Conservation (phyloP, 2,797 vertebrate genomes). For the Protonibea diacanthus region DNA sequence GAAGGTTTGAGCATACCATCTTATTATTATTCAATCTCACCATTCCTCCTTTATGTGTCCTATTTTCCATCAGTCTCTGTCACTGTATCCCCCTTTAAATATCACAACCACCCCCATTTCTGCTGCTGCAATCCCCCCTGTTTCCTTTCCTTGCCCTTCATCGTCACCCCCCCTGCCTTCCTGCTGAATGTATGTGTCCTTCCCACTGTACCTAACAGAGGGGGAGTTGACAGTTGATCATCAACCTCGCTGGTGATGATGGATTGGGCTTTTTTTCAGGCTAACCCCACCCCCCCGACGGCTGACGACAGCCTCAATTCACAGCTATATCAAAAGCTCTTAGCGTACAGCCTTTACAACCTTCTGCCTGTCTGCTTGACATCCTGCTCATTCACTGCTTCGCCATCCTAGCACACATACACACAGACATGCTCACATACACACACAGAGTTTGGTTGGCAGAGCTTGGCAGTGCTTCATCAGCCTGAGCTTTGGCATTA, state of each 20-base stretch:
- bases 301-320: conserved; percentile 28
- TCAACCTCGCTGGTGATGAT: conserved; percentile 15
- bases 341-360: conserved; percentile 48
- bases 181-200: conserved; percentile 14
- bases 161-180: conserved; percentile 12
- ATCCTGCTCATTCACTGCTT: conserved; percentile 59
- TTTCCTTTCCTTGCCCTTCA: conserved; percentile 44
- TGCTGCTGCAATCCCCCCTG: conserved; percentile 6
- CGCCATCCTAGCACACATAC: conserved; percentile 36
- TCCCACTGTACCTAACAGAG: conserved; percentile 4
- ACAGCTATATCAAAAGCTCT: conserved; percentile 56
- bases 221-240: conserved; percentile 35
- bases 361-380: conserved; percentile 48
- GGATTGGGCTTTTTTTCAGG: conserved; percentile 29
- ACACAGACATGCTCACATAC: conserved; percentile 17
- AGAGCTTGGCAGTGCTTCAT: conserved; percentile 60
- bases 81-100: conserved; percentile 20
- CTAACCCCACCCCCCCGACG: not conserved
- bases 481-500: conserved; percentile 68
- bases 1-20: not conserved
- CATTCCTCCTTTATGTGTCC: not conserved
- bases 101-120: conserved; percentile 8
- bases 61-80: conserved; percentile 3
- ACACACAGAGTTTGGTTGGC: conserved; percentile 36
- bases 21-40: conserved; percentile 8